Conservation (phyloP, 2,113 vertebrate species). For the Falco punctatus region DNA sequence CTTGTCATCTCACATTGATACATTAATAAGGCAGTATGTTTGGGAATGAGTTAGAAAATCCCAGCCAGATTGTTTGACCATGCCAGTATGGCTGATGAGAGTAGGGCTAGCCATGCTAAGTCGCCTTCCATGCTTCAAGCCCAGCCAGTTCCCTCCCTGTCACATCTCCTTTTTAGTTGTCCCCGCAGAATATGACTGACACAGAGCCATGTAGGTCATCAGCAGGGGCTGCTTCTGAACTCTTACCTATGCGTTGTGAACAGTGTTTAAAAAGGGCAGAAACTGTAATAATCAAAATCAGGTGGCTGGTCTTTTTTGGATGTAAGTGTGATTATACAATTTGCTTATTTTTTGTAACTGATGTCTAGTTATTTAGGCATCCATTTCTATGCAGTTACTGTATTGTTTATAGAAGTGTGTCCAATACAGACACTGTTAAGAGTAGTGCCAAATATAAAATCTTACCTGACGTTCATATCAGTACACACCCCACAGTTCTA, state of each 20-base stretch:
- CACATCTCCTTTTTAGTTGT: background rate
- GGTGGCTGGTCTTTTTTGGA: background rate
- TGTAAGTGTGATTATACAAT: background rate
- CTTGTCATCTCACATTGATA: background rate
- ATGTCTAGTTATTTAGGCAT: background rate
- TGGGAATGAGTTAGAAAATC: background rate
- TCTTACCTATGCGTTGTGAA: background rate
- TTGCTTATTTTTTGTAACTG: background rate
- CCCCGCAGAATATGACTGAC: background rate
- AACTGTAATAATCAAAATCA: background rate
- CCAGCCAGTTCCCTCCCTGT: background rate
- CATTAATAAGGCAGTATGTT: background rate
- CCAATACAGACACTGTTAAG: background rate
- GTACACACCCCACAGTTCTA: background rate
- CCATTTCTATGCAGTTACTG: background rate
- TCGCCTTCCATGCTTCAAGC: rapidly evolving
- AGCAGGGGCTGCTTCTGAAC: background rate
- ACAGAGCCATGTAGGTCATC: rapidly evolving
- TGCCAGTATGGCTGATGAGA: background rate
- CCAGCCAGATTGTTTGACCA: background rate
- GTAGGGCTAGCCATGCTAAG: background rate
- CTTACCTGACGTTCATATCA: background rate
- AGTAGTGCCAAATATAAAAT: background rate
- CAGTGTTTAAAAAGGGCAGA: background rate
- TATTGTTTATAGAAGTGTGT: background rate